Conservation (phyloP, 2,113 vertebrate species). For the Poeciliopsis occidentalis region DNA sequence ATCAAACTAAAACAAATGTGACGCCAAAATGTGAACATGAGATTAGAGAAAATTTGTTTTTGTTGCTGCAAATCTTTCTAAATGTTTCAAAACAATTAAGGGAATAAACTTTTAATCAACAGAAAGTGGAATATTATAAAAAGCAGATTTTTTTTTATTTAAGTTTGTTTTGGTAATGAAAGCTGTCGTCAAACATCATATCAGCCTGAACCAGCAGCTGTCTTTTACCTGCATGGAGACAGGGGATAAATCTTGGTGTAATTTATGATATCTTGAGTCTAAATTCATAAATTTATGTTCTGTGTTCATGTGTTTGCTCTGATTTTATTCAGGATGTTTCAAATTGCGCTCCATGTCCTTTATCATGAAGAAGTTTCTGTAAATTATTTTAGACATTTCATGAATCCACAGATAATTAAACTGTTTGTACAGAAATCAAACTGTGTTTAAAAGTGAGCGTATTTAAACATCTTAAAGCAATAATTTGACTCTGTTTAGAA, state of each 20-base stretch:
- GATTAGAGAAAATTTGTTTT: neutral
- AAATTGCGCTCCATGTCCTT: too few relatives aligned
- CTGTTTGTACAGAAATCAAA: too few relatives aligned
- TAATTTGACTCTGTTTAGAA: neutral
- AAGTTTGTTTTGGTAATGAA: constrained; percentile 11
- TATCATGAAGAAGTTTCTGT: too few relatives aligned
- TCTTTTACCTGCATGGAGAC: neutral
- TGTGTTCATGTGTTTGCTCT: neutral
- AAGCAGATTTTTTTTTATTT: neutral
- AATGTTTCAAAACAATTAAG: neutral
- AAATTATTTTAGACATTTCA: too few relatives aligned
- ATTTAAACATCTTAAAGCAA: too few relatives aligned
- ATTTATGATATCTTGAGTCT: neutral
- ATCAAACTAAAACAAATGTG: neutral
- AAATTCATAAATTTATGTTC: neutral
- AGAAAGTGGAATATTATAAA: neutral
- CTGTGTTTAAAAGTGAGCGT: too few relatives aligned
- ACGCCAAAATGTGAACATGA: neutral
- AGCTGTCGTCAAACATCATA: neutral
- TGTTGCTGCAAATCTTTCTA: neutral
- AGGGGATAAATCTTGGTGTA: neutral
- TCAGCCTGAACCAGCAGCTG: constrained; percentile 5
- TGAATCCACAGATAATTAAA: too few relatives aligned
- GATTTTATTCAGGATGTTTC: too few relatives aligned
- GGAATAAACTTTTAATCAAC: too few relatives aligned